Base-by-base conservation (phyloP, 2,797 vertebrate genomes). In the Tenualosa ilisha region DNA sequence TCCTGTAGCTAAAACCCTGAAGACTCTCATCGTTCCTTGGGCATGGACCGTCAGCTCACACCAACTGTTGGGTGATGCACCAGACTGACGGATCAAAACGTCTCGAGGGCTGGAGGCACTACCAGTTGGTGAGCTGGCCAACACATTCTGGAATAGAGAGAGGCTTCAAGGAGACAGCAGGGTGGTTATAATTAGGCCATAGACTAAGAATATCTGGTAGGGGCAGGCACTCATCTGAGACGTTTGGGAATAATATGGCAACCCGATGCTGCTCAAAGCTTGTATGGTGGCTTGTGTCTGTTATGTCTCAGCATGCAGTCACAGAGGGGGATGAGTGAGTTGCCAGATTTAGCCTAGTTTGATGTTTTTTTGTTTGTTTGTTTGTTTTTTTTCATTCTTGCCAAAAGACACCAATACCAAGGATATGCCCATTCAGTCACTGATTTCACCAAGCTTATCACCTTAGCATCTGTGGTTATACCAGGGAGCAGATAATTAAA, bases 261-360 rank as follows among this genome's bases (percentile, higher is more conserved):
- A 75, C 68, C 68, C 68, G 37, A 15, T 75, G 68, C 68, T 75
- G 31, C 37, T 75, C 68, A 75, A 75, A 31, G 37, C 31, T 75
- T 75, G 12, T 40, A 12, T 31, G 68, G 13, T 75, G 68, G 68
- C 40, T 59, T 43, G 4, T 75, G 31, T 40, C 13, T 17, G 13
- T 20, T 7, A 20, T 46, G 68, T 9, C 24, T 26, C 59, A 26
- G 63, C 63, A 65, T 65, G 63, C 63, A 26, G 63, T 17, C 31
- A 15, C 31, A 75, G 68, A 17, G 31, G 65, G 8, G 26, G 37
- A 75, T 17, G 31, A 75, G 68, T 75, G 68, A 15, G 68, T 40
- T 75, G 68, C 68, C 68, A 75, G 31, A 43, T 75, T 75, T 7
- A 59, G 56, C 20, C 56, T 20, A 59, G 56, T n/a, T 59, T 7